Evolutionary conservation across 92 coral and sea anemone species (phyloP), one percentile per base, ranked within the genome.

Genomic region (Porites divaricata): DNA sequence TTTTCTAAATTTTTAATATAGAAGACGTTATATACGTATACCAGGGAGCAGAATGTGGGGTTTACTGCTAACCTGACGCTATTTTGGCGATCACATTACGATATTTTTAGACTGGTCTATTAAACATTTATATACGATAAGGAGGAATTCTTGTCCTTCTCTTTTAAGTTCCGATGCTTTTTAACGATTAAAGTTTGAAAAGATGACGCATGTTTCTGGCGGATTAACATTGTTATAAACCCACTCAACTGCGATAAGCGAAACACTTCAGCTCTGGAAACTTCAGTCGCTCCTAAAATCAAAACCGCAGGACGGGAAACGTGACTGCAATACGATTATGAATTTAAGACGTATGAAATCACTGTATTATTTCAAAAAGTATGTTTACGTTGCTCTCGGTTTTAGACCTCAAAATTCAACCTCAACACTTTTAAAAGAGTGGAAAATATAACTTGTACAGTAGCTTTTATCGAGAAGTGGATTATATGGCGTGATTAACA

Each of bases 21-120:
- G 54, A 13, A 62, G n/a, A 48, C 13, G 12, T 45, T 24, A 77
- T 41, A 13, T 54, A 35, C 45, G 26, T 28, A 62, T 13, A 9
- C 9, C 50, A 61, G 63, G 8, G 63, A n/a, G 6, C 20, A 52
- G 56, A 71, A 56, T 61, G 2, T 35, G 45, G 6, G 45, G 45
- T 77, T 63, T 21, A 57, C 53, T 56, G 59, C 70, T 71, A 19
- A 14, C 14, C 21, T 63, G 81, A 51, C 71, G 71, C 57, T 22
- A 4, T 77, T 21, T 63, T 63, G 45, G 45, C 4, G 45, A 77
- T 63, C 81, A 20, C 28, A n/a, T 77, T 9, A 53, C 81, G 70
- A 77, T 62, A 77, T 77, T 77, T 77, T 45, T 77, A 48, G 22
- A 58, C 65, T 75, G 35, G 15, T 15, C 19, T 35, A 56, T 75